These are phyloP conservation scores for Brotogeris chrysoptera DNA, from an alignment of 2,797 vertebrate species.

Conservation along the genomic window DNA sequence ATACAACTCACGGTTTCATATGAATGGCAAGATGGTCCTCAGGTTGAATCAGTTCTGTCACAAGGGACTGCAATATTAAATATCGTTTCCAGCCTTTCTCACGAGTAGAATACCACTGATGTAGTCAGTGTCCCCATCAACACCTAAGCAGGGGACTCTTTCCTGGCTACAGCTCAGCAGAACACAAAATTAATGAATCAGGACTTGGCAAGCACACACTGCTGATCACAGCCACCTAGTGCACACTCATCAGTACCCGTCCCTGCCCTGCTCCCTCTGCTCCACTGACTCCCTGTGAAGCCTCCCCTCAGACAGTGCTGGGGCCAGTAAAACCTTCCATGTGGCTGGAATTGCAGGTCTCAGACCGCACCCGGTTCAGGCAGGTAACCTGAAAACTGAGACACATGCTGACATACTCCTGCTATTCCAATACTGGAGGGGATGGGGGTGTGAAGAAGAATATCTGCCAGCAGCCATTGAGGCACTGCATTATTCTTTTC, in stretches of 20 bases:
- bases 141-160: conserved; percentile 3
- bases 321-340: conserved; percentile 1
- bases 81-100: neutral
- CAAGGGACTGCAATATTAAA: neutral
- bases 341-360: neutral
- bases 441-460: neutral
- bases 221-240: conserved; percentile 40
- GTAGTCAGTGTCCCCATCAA: neutral
- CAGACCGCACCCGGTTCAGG: neutral
- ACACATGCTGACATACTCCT: neutral
- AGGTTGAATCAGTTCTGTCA: neutral
- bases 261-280: neutral
- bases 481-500: conserved; percentile 24
- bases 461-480: neutral
- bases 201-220: conserved; percentile 28
- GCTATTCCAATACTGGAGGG: neutral
- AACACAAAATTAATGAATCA: conserved; percentile 18
- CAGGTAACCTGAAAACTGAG: conserved; percentile 28
- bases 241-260: neutral
- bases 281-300: neutral
- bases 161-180: conserved; percentile 29
- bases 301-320: neutral
- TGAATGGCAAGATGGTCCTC: neutral
- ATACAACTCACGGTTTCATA: neutral
- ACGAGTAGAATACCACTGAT: neutral